phyloP scores from a whole-genome alignment of 2,113 vertebrate genomes.

The Pao palembangensis region DNA sequence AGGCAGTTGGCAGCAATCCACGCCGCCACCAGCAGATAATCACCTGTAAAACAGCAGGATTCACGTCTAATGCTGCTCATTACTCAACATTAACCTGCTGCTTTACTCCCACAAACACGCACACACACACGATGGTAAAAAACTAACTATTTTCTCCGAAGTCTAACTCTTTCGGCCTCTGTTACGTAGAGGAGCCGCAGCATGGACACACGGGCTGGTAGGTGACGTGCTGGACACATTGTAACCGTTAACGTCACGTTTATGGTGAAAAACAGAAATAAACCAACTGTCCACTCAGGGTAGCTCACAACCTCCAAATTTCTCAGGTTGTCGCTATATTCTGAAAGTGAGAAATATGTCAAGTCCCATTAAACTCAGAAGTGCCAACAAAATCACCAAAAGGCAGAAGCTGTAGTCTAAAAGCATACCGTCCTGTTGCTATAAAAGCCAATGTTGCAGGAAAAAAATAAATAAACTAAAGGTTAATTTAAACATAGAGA shows the following conservation, averaged over 20 bases:
- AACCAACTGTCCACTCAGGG: too few relatives aligned
- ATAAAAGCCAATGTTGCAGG: not conserved
- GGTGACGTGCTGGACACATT: slow-evolving; percentile 6
- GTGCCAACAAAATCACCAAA: not conserved
- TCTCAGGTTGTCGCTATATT: slow-evolving; percentile 2
- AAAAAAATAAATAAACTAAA: not conserved
- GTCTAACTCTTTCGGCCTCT: too few relatives aligned
- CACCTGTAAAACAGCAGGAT: slow-evolving; percentile 31
- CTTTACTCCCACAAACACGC: slow-evolving; percentile 10
- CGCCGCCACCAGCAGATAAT: slow-evolving; percentile 8
- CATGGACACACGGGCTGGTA: too few relatives aligned
- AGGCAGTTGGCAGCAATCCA: not conserved
- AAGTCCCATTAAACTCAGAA: slow-evolving; percentile 10
- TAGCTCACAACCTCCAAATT: not conserved
- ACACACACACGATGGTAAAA: slow-evolving; percentile 1
- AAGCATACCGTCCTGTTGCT: too few relatives aligned
- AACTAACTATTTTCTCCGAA: too few relatives aligned
- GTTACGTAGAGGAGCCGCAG: too few relatives aligned
- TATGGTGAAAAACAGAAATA: too few relatives aligned
- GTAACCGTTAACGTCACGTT: too few relatives aligned
- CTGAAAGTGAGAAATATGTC: slow-evolving; percentile 10
- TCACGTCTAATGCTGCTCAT: slow-evolving; percentile 31
- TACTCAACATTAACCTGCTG: slow-evolving; percentile 29
- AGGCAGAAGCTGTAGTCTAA: not conserved
- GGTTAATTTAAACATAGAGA: too few relatives aligned